phyloP scores from a whole-genome alignment of 2,888 invertebrate species.

The Pilophorus perplexus region DNA sequence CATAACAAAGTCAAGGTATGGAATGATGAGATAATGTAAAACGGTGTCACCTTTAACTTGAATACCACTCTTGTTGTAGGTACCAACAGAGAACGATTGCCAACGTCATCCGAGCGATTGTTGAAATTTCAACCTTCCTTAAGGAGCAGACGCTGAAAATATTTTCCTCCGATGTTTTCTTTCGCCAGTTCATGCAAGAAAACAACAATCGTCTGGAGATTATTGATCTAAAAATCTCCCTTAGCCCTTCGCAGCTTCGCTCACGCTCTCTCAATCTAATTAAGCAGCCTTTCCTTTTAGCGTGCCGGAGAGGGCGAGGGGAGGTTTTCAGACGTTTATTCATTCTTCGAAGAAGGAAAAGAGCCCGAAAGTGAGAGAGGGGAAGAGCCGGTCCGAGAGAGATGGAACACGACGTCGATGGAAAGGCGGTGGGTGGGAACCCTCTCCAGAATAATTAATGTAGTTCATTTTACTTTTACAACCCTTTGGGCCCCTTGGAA shows the following conservation, averaged over 20 bases:
- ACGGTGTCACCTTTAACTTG: no score
- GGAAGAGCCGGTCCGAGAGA: constrained; percentile 5
- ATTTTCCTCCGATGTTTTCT: no score
- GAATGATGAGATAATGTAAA: no score
- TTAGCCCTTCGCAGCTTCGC: constrained; percentile 22
- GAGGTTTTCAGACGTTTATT: constrained; percentile 41
- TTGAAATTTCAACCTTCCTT: no score
- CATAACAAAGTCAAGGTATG: no score
- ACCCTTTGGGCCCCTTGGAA: constrained; percentile 41
- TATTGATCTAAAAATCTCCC: constrained; percentile 38
- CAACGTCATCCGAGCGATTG: no score
- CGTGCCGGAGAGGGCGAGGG: constrained; percentile 7
- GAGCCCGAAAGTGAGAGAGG: not conserved
- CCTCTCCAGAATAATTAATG: constrained; percentile 44
- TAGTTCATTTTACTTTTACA: constrained; percentile 46
- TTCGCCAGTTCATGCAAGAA: not conserved
- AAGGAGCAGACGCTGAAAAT: no score
- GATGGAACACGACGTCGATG: not conserved
- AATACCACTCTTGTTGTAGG: no score
- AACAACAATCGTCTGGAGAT: constrained; percentile 30
- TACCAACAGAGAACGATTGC: no score
- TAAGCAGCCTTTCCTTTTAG: constrained; percentile 37
- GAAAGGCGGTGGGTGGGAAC: constrained; percentile 1
- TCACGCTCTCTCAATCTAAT: constrained; percentile 34
- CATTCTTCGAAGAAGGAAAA: constrained; percentile 41